Conservation (phyloP, 2,113 vertebrate genomes). For the Capreolus pygargus region DNA sequence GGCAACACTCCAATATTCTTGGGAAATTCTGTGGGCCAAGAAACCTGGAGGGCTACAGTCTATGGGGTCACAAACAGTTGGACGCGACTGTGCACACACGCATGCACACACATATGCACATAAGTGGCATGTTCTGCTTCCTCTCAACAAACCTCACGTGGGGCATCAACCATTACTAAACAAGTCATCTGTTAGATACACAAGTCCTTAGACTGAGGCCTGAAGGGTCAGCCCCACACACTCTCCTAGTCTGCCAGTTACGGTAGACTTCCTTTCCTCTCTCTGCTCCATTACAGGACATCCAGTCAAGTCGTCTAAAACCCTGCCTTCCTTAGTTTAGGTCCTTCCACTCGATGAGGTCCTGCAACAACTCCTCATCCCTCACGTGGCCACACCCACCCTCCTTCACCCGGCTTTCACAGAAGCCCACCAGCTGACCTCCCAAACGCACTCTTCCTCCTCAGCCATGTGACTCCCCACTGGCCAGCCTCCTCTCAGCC, state of each 20-base stretch:
- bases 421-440: not conserved
- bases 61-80: not conserved
- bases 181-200: not conserved
- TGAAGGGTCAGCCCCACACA: not conserved
- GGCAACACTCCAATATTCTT: not conserved
- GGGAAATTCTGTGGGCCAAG: not conserved
- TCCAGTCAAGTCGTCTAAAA: not conserved
- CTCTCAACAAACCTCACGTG: not conserved
- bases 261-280: not conserved
- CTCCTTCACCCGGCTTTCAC: not conserved
- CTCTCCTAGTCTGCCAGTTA: not conserved
- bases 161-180: not conserved
- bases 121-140: not conserved
- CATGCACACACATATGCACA: not conserved
- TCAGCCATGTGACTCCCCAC: rapidly evolving
- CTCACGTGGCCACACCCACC: not conserved
- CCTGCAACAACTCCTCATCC: not conserved
- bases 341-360: not conserved
- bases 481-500: not conserved
- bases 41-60: not conserved
- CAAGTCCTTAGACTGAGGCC: not conserved
- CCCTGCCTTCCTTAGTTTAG: not conserved
- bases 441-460: not conserved
- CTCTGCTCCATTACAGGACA: not conserved
- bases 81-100: rapidly evolving